Percentiles rank a stretch among this genome's conserved stretches.
phyloP scores from a whole-genome alignment of 2,113 vertebrate species.

The Spea multiplicata region DNA sequence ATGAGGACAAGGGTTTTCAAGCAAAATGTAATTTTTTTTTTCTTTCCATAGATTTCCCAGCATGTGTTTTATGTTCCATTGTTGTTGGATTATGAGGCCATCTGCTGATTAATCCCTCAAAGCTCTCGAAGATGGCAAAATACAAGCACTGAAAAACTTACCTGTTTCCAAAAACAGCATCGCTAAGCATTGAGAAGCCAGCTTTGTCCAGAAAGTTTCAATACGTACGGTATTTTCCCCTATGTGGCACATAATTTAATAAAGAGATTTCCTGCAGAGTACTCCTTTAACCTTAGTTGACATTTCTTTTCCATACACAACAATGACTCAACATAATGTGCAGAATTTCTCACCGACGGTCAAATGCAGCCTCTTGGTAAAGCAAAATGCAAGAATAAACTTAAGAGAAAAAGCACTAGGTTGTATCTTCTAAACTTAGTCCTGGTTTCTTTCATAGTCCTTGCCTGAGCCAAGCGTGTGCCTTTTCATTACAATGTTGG shows the following conservation, averaged over 20 bases:
- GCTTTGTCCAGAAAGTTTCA: constrained; percentile 11
- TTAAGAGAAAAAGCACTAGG: too few relatives aligned
- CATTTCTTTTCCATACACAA: too few relatives aligned
- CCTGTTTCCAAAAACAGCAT: constrained; percentile 35
- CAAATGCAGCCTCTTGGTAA: too few relatives aligned
- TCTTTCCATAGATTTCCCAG: constrained; percentile 1
- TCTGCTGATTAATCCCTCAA: constrained; percentile 29
- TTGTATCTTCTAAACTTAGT: too few relatives aligned
- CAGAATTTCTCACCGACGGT: too few relatives aligned
- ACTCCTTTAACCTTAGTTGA: background rate
- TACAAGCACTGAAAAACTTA: constrained; percentile 1
- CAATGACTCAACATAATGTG: too few relatives aligned
- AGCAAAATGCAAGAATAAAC: too few relatives aligned
- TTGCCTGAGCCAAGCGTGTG: too few relatives aligned
- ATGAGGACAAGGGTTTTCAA: constrained; percentile 12
- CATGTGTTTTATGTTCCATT: constrained; percentile 16
- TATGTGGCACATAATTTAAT: constrained; percentile 14
- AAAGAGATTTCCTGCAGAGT: background rate
- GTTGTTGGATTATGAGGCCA: constrained; percentile 25
- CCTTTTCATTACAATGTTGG: too few relatives aligned
- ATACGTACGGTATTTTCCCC: background rate
- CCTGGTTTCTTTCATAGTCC: too few relatives aligned
- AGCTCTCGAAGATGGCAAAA: constrained; percentile 31
- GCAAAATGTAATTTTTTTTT: background rate
- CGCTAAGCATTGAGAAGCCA: background rate